Evolutionary conservation across 2,888 invertebrate genomes (phyloP), one percentile per base, ranked within the genome.

Genomic region (Leptinotarsa haldemani): DNA sequence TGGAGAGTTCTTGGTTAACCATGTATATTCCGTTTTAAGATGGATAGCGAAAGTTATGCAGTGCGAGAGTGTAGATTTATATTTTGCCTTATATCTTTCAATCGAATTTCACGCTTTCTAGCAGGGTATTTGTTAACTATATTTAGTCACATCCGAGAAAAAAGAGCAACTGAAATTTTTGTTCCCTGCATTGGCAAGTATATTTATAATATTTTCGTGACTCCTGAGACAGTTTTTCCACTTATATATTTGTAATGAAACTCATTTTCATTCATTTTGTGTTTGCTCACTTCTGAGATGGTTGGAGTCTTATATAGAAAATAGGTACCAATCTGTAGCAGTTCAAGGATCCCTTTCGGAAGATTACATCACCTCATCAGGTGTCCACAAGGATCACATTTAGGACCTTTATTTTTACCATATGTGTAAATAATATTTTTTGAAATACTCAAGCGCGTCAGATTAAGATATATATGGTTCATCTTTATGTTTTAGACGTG

Each of bases 41-140:
- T 22, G 56, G 9, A 4, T 22, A 56, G 56, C 56, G 56, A 56
- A 56, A 56, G 56, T 56, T 25, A 56, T 56, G 56, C 20, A 56
- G 22, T 13, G 20, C 22, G 13, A 56, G 20, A 56, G 56, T 56
- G 16, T 25, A 22, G 20, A 56, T 56, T 20, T 20, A 2, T 22
- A 56, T 56, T 22, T 4, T 22, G 56, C 22, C 15, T 56, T 16
- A 50, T 50, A 50, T 50, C 50, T n/a, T 50, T 56, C 56, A 56
- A 56, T 56, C 20, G 56, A 22, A 56, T 56, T 56, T 56, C 15
- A 56, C 56, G 56, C 56, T 56, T 56, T 56, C 56, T 56, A 56
- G 56, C 56, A 20, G 15, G 15, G 22, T 15, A 56, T 22, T 56
- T 18, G 3, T 56, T 7, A n/a, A 22, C 22, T 22, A 22, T 22